Conservation (phyloP, 1,140 invertebrate species). For the Harlomillsia oculata region DNA sequence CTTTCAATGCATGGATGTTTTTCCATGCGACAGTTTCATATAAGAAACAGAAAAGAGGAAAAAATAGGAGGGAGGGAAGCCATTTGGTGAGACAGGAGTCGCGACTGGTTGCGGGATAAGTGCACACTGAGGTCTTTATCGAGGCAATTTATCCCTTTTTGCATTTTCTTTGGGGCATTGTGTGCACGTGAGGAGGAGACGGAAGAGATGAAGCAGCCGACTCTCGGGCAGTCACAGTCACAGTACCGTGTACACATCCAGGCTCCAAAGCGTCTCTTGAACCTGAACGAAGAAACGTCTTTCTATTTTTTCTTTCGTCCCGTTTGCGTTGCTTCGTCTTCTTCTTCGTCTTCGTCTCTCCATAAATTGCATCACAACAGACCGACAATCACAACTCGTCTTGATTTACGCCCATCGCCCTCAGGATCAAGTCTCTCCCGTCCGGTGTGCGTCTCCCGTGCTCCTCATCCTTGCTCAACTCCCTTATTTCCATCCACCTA, state of each 20-base stretch:
- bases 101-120: neutral
- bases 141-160: slow-evolving; percentile 29
- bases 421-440: too few species aligned
- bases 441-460: neutral
- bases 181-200: too few species aligned
- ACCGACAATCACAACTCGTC: slow-evolving; percentile 20
- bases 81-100: neutral
- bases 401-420: slow-evolving; percentile 21
- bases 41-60: neutral
- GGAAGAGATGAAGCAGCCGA: too few species aligned
- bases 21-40: too few species aligned
- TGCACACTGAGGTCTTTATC: slow-evolving; percentile 25
- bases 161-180: slow-evolving; percentile 14
- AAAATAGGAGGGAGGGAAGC: neutral
- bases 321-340: too few species aligned
- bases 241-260: too few species aligned
- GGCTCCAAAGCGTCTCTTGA: slow-evolving; percentile 4
- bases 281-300: neutral
- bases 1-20: too few species aligned
- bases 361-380: slow-evolving; percentile 25
- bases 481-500: neutral
- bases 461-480: neutral
- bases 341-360: too few species aligned
- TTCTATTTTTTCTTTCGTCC: too few species aligned
- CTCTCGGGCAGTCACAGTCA: too few species aligned